A percentile compares a stretch with the other conserved stretches of the same genome.
These are phyloP conservation scores for Neolamprologus sp. DNA, from an alignment of 2,113 vertebrate genomes.

Conservation along the genomic window DNA sequence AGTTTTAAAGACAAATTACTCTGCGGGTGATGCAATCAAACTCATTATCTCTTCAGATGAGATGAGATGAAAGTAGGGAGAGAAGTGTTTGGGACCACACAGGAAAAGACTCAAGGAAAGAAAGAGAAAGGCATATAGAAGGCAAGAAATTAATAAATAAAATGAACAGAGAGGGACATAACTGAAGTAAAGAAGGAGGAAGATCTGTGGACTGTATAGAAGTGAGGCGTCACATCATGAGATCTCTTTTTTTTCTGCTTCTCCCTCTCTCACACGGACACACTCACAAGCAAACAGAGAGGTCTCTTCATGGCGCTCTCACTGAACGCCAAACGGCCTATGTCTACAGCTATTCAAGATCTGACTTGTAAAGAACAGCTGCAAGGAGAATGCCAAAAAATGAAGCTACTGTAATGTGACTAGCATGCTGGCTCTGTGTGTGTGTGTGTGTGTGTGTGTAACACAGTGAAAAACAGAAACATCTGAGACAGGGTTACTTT, in stretches of 20 bases:
- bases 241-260: neutral
- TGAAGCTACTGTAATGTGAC: constrained; percentile 37
- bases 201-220: neutral
- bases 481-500: neutral
- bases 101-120: constrained; percentile 25
- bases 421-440: neutral
- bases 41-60: constrained; percentile 41
- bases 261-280: neutral
- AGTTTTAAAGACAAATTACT: constrained; percentile 33
- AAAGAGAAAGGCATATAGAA: constrained; percentile 11
- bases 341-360: constrained; percentile 50
- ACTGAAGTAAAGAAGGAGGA: neutral
- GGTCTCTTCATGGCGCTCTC: constrained; percentile 36
- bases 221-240: constrained; percentile 12
- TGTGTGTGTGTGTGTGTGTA: neutral
- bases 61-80: constrained; percentile 52
- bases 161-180: neutral
- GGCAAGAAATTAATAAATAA: neutral
- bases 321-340: constrained; percentile 59
- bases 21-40: constrained; percentile 44
- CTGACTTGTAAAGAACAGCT: constrained; percentile 67
- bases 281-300: constrained; percentile 16
- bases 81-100: constrained; percentile 32
- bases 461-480: neutral
- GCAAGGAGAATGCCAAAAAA: constrained; percentile 51